Conservation (phyloP, 2,888 invertebrate species). For the Deilephila porcellus region DNA sequence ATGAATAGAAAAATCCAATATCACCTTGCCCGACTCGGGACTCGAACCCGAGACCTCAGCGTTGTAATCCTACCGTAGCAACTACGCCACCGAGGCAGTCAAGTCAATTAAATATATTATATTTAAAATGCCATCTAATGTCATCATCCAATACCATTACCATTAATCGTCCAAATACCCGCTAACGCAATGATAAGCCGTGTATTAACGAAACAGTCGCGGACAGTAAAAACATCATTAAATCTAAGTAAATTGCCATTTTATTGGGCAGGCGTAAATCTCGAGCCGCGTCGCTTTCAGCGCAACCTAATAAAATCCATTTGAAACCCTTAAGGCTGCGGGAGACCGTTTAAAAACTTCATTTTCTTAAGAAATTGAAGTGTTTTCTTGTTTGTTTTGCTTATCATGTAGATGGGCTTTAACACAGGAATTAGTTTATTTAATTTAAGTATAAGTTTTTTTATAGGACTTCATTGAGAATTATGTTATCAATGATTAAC, state of each 20-base stretch:
- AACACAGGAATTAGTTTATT: too few relatives aligned
- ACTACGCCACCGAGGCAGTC: too few relatives aligned
- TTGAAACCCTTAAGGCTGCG: constrained; percentile 28
- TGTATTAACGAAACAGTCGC: background rate
- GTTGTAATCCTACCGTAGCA: too few relatives aligned
- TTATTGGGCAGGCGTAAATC: constrained; percentile 53
- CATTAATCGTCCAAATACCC: background rate
- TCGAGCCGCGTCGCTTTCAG: constrained; percentile 35
- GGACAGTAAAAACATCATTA: constrained; percentile 36
- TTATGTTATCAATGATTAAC: too few relatives aligned
- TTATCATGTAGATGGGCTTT: too few relatives aligned
- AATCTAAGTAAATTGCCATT: constrained; percentile 48
- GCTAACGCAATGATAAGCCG: constrained; percentile 8
- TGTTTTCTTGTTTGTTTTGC: background rate
- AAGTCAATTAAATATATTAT: too few relatives aligned
- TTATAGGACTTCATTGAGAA: too few relatives aligned
- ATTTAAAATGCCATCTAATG: too few relatives aligned
- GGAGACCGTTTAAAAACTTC: constrained; percentile 14
- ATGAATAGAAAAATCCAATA: too few relatives aligned
- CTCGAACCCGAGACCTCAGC: too few relatives aligned
- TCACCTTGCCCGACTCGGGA: too few relatives aligned
- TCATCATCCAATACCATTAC: background rate
- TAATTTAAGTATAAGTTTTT: too few relatives aligned
- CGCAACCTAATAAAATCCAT: constrained; percentile 52
- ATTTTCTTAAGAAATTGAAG: constrained; percentile 10